Percentiles rank a stretch among this genome's conserved stretches.
These are phyloP conservation scores for Drosophila guanche DNA, from an alignment of 1,140 invertebrate genomes.

Conservation along the genomic window DNA sequence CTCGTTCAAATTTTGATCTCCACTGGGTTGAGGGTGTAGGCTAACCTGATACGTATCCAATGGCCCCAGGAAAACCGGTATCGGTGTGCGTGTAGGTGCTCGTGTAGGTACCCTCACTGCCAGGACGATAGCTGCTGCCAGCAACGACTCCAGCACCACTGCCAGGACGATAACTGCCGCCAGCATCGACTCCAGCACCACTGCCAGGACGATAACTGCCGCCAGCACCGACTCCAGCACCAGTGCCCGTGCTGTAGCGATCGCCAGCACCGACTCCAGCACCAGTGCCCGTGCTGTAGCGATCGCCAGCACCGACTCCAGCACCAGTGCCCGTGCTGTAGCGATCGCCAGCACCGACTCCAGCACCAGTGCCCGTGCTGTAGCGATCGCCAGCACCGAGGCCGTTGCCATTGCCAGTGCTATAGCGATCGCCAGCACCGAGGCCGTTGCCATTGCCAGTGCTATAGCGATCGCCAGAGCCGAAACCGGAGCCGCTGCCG, in stretches of 20 bases:
- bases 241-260: constrained; percentile 26
- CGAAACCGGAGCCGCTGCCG: constrained; percentile 48
- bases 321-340: constrained; percentile 30
- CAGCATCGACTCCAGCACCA: constrained; percentile 22
- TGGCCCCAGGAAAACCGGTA: constrained; percentile 82
- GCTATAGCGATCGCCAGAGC: constrained; percentile 36
- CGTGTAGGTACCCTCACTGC: constrained; percentile 53
- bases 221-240: constrained; percentile 38
- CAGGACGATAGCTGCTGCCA: constrained; percentile 41
- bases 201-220: constrained; percentile 40
- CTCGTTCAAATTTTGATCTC: constrained; percentile 70
- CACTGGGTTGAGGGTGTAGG: constrained; percentile 16
- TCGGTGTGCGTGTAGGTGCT: constrained; percentile 49
- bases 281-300: constrained; percentile 28
- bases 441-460: constrained; percentile 41
- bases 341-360: constrained; percentile 27
- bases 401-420: constrained; percentile 36
- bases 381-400: constrained; percentile 26
- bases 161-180: constrained; percentile 31
- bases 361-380: constrained; percentile 33
- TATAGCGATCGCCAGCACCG: constrained; percentile 22
- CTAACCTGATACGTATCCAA: constrained; percentile 78
- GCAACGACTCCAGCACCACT: constrained; percentile 36
- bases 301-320: constrained; percentile 31
- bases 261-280: constrained; percentile 33